A percentile compares a stretch with the other conserved stretches of the same genome.
Evolutionary conservation across 2,888 invertebrate genomes (phyloP).

Genomic region (Escarpia spicata): DNA sequence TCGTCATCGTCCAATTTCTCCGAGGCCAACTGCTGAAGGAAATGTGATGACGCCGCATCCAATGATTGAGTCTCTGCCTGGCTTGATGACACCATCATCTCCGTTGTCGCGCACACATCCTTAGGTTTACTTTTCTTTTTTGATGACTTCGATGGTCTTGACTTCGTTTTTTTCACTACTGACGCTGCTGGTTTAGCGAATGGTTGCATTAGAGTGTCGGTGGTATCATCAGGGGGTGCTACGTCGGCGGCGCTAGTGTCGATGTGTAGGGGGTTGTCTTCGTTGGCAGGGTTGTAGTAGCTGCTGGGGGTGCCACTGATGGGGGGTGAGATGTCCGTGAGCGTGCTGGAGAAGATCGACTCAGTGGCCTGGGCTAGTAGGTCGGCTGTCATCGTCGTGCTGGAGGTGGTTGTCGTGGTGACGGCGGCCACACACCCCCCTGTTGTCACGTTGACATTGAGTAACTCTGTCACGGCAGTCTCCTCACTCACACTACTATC

Average conservation of each 20-base stretch:
- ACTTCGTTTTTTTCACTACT: not conserved
- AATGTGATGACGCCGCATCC: not conserved
- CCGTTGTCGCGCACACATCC: slow-evolving; percentile 21
- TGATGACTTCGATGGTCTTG: not conserved
- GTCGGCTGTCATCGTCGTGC: slow-evolving; percentile 43
- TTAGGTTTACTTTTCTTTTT: slow-evolving; percentile 28
- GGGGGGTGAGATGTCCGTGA: slow-evolving; percentile 33
- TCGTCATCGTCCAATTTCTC: slow-evolving; percentile 35
- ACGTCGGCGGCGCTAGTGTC: slow-evolving; percentile 52
- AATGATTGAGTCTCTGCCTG: not conserved
- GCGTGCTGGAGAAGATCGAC: slow-evolving; percentile 57
- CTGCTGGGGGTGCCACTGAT: slow-evolving; percentile 41
- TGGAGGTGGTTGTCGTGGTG: not conserved
- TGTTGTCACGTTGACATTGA: not conserved
- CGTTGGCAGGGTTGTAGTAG: slow-evolving; percentile 58
- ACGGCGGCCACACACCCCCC: not conserved
- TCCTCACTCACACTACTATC: slow-evolving; percentile 18
- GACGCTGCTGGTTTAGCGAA: not conserved
- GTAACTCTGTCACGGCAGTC: not conserved
- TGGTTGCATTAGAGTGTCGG: not conserved
- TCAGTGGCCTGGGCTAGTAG: slow-evolving; percentile 66
- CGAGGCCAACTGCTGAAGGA: not conserved
- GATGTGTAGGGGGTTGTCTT: slow-evolving; percentile 41
- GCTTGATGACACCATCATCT: not conserved
- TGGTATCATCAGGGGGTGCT: slow-evolving; percentile 18